Evolutionary conservation across 2,888 invertebrate genomes (phyloP), one percentile per base, ranked within the genome.

Genomic region (Tridacna crocea): DNA sequence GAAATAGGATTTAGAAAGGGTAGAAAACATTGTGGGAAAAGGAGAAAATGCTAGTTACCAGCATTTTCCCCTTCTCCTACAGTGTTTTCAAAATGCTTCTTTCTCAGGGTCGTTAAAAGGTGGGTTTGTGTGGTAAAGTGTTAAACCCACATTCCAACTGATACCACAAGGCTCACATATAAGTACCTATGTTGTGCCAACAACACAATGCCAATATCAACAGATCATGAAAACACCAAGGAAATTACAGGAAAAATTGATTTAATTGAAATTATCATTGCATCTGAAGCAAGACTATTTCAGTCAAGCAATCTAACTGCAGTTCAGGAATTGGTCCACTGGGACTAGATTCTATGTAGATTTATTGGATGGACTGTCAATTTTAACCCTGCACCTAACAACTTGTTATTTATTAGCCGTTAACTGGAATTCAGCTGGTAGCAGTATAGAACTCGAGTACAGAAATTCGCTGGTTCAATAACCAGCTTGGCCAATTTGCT

Each of bases 321-420:
- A 27, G 46, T n/a, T 51, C 51, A 24, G 51, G 24, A 48, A 48
- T 51, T 70, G 70, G 46, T 51, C 70, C 70, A 51, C 22, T 8
- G 70, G 51, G 70, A 51, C 17, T 13, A 47, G n/a, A 22, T 24
- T 48, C 17, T 51, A 70, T 70, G 70, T 70, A 70, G 51, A 70
- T 51, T 70, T 70, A 70, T 70, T 51, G 22, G 15, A 70, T 70
- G 22, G 48, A 51, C 70, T 70, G 70, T 70, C 70, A 70, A 70
- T 70, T 51, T 26, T 15, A 51, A 70, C 70, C 36, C 36, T 36
- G 3, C 8, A 36, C 36, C 36, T 36, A 36, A 8, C 36, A 36
- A 36, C 8, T 36, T n/a, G n/a, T n/a, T n/a, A n/a, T n/a, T n/a
- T n/a, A n/a, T n/a, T n/a, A n/a, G n/a, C n/a, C n/a, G n/a, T n/a